phyloP scores from a whole-genome alignment of 1,140 invertebrate genomes.

The Dreissena rostriformis region DNA sequence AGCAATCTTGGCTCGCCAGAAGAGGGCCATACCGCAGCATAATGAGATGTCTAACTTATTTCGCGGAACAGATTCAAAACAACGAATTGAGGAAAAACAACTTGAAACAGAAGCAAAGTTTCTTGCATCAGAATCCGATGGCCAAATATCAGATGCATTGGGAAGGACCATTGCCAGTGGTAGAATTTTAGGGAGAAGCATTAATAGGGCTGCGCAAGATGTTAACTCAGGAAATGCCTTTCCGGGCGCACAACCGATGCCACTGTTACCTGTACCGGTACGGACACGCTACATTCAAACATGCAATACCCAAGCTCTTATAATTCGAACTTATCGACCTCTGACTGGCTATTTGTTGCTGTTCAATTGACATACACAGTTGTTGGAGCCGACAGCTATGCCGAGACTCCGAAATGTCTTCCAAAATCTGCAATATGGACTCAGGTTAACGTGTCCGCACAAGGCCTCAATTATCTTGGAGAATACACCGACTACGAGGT shows the following conservation, averaged over 20 bases:
- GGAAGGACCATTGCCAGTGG: too few relatives aligned
- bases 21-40: neutral
- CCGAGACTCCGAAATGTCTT: neutral
- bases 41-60: too few relatives aligned
- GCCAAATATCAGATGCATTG: too few relatives aligned
- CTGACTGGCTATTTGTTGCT: constrained; percentile 18
- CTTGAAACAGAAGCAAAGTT: too few relatives aligned
- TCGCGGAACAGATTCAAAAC: too few relatives aligned
- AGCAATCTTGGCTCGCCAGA: neutral
- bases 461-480: constrained; percentile 23
- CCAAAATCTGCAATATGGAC: constrained; percentile 4
- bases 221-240: neutral
- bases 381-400: neutral
- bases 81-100: too few relatives aligned
- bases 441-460: neutral
- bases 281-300: too few relatives aligned
- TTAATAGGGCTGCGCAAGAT: neutral
- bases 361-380: neutral
- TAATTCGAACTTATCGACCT: too few relatives aligned
- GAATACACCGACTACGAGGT: constrained; percentile 18
- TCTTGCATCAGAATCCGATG: too few relatives aligned
- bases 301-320: too few relatives aligned
- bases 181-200: too few relatives aligned
- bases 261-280: constrained; percentile 4
- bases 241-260: neutral